These are phyloP conservation scores for Cromileptes altivelis DNA, from an alignment of 2,113 vertebrate species.

Conservation along the genomic window DNA sequence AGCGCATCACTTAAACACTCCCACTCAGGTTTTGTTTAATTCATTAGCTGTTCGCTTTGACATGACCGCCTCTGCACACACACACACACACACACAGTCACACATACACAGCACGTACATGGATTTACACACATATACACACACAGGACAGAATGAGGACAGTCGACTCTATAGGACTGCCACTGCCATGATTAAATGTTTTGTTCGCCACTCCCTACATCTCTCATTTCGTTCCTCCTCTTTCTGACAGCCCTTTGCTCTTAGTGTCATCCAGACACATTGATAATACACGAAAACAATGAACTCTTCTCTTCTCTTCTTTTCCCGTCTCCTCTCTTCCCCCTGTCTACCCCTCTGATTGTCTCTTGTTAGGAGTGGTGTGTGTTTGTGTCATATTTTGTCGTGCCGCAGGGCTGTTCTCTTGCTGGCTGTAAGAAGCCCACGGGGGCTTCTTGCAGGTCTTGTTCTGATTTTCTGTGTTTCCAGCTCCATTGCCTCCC, in stretches of 20 bases:
- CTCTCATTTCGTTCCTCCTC: neutral
- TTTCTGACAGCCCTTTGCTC: slow-evolving; percentile 39
- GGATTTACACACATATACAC: slow-evolving; percentile 12
- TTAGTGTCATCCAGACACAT: slow-evolving; percentile 23
- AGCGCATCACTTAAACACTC: slow-evolving; percentile 49
- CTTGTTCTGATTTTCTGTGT: slow-evolving; percentile 60
- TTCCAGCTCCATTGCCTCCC: slow-evolving; percentile 38
- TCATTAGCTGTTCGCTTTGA: slow-evolving; percentile 32
- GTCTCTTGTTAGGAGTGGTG: slow-evolving; percentile 5
- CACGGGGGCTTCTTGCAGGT: slow-evolving; percentile 32
- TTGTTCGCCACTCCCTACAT: slow-evolving; percentile 14
- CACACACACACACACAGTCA: neutral
- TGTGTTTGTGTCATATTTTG: slow-evolving; percentile 44
- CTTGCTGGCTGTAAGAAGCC: slow-evolving; percentile 53
- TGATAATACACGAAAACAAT: slow-evolving; percentile 15
- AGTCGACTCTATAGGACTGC: slow-evolving; percentile 42
- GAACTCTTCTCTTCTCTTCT: slow-evolving; percentile 5
- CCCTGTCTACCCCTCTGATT: slow-evolving; percentile 1
- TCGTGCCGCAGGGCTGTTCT: slow-evolving; percentile 45
- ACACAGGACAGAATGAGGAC: slow-evolving; percentile 66
- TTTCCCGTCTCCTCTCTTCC: neutral
- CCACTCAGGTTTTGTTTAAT: slow-evolving; percentile 53
- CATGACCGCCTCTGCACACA: slow-evolving; percentile 14
- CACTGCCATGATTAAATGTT: slow-evolving; percentile 58
- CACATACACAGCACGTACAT: slow-evolving; percentile 2